Evolutionary conservation across 2,888 invertebrate genomes (phyloP).

Genomic region (Acronicta leporina): DNA sequence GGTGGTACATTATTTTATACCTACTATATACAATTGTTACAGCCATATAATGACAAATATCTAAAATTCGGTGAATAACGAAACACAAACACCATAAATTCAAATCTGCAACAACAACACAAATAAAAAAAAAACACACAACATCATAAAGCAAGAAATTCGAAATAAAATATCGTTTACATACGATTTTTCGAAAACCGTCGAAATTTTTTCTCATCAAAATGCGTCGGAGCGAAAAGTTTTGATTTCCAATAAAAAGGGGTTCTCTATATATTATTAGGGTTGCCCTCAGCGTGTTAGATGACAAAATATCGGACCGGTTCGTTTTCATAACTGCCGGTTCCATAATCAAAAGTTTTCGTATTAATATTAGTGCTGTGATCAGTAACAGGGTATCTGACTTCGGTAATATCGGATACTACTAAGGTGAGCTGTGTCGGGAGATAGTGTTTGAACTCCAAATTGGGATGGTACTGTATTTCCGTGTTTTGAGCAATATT

Average conservation of each 20-base stretch:
- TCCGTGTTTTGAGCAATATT: constrained; percentile 23
- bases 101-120: constrained; percentile 36
- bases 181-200: constrained; percentile 34
- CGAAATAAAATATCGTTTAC: constrained; percentile 33
- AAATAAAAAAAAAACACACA: constrained; percentile 29
- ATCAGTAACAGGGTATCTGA: constrained; percentile 46
- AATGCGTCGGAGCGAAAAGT: constrained; percentile 47
- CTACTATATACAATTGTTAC: too few species aligned
- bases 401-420: constrained; percentile 9
- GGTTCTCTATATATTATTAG: constrained; percentile 55
- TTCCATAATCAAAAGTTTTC: constrained; percentile 65
- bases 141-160: constrained; percentile 25
- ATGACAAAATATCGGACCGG: constrained; percentile 61
- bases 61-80: neutral
- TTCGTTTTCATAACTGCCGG: constrained; percentile 57
- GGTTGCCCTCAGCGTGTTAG: constrained; percentile 50
- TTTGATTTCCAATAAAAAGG: constrained; percentile 60
- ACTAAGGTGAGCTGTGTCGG: constrained; percentile 16
- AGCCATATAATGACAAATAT: too few species aligned
- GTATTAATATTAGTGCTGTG: constrained; percentile 55
- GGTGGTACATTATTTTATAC: too few species aligned
- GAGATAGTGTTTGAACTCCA: constrained; percentile 25
- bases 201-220: constrained; percentile 52
- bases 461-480: constrained; percentile 20
- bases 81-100: constrained; percentile 18